Conservation (phyloP, 2,113 vertebrate species). For the Hippolais icterina region DNA sequence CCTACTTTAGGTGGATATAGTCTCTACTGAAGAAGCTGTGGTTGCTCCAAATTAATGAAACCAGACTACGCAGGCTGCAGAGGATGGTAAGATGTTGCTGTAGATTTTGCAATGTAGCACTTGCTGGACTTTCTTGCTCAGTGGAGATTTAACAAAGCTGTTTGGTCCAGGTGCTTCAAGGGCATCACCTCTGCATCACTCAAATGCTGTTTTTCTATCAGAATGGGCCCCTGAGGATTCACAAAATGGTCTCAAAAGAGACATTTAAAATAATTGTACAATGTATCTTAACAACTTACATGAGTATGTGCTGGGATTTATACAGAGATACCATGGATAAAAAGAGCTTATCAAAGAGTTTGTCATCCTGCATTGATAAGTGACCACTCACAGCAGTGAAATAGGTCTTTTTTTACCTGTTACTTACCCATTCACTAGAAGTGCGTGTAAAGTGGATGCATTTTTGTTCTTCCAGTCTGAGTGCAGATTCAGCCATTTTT, state of each 20-base stretch:
- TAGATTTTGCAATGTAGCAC: not conserved
- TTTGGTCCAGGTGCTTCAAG: not conserved
- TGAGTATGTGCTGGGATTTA: not conserved
- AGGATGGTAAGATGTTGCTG: not conserved
- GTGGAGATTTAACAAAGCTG: not conserved
- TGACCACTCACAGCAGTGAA: not conserved
- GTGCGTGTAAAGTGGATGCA: constrained; percentile 79
- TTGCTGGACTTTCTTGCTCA: not conserved
- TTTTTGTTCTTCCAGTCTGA: constrained; percentile 80
- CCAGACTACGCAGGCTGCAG: not conserved
- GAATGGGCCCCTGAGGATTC: not conserved
- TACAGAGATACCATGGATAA: not conserved
- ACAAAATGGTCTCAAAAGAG: not conserved
- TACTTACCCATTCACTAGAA: constrained; percentile 86
- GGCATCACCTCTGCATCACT: not conserved
- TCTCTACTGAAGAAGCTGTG: not conserved
- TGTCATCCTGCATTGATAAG: not conserved
- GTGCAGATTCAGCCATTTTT: constrained; percentile 85
- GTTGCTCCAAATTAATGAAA: not conserved
- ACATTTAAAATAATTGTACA: not conserved
- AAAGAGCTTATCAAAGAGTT: not conserved
- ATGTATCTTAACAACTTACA: not conserved
- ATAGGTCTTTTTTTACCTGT: not conserved
- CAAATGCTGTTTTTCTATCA: not conserved
- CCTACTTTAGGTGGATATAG: not conserved